Base-by-base conservation (phyloP, 2,797 vertebrate species). In the Labeo calbasu region DNA sequence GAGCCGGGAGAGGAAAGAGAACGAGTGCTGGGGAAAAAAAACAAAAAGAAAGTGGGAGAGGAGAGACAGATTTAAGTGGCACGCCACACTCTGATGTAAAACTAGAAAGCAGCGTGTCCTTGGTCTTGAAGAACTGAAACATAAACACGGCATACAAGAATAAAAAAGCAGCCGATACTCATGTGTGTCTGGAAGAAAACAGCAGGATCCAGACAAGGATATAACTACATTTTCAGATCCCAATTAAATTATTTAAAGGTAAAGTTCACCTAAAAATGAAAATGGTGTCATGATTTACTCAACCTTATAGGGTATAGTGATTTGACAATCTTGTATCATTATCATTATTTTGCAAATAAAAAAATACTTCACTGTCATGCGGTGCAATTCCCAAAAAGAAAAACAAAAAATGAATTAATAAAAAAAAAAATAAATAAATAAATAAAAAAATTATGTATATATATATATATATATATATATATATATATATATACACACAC, bases 61-160 rank as follows among this genome's bases (percentile, higher is more conserved):
- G 36, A 72, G 14, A 55, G 68, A 53, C 63, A 65, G 46, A 66
- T 43, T 46, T 80, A 63, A 65, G 59, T 55, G 77, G n/a, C 77
- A 85, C 17, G 8, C 36, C 43, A 79, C 70, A 81, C 55, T 51
- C 48, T 48, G 55, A 69, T 66, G 61, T 53, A 40, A 78, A 46
- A 84, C 79, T 84, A 71, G 78, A 84, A 82, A 82, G 79, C 86
- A 81, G 82, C 19, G 25, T 66, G 43, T 50, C 66, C 55, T 72
- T 82, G 65, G 32, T 85, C 25, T 76, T 66, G 70, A 13, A 69
- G 51, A 69, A 51, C 70, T 25, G 51, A 65, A 63, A 72, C 57
- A 43, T 70, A 65, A 79, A 70, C 75, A 66, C 32, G 28, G 48
- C 50, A 82, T 32, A 23, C 25, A 10, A 71, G 63, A 79, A 77